Evolutionary conservation across 2,113 vertebrate genomes (phyloP).

Genomic region (Nothobranchius kuhntae): DNA sequence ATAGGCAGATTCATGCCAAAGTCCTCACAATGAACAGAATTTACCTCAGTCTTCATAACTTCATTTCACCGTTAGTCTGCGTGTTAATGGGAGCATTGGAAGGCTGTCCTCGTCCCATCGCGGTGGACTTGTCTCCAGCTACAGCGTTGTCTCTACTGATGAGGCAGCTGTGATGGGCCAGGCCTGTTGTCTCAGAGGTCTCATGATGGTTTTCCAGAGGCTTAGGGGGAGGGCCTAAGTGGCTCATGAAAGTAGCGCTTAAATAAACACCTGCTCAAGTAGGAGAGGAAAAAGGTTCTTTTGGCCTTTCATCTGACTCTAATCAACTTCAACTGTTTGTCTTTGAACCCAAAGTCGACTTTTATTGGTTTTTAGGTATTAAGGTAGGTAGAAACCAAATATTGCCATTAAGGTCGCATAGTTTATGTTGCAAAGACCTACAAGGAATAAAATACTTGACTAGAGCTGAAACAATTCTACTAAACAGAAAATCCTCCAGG

Average conservation of each 20-base stretch:
- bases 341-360: background rate
- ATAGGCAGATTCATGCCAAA: slow-evolving; percentile 43
- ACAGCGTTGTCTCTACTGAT: slow-evolving; percentile 61
- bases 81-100: no score
- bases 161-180: slow-evolving; percentile 61
- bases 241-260: slow-evolving; percentile 70
- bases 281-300: slow-evolving; percentile 12
- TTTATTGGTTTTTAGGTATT: slow-evolving; percentile 10
- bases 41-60: slow-evolving; percentile 13
- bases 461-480: no score
- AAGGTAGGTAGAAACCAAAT: background rate
- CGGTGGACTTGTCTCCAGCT: slow-evolving; percentile 42
- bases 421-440: background rate
- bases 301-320: slow-evolving; percentile 34
- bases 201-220: slow-evolving; percentile 68
- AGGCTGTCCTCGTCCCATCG: no score
- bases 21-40: background rate
- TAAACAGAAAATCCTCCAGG: no score
- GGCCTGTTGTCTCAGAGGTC: slow-evolving; percentile 51
- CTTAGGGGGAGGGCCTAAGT: slow-evolving; percentile 57
- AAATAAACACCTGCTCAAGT: slow-evolving; percentile 69
- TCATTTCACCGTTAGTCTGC: slow-evolving; percentile 21
- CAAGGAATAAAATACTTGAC: no score
- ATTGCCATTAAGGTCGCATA: background rate
- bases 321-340: slow-evolving; percentile 27